Evolutionary conservation across 2,797 vertebrate species (phyloP), one percentile per base, ranked within the genome.

Genomic region (Amazona finschi): DNA sequence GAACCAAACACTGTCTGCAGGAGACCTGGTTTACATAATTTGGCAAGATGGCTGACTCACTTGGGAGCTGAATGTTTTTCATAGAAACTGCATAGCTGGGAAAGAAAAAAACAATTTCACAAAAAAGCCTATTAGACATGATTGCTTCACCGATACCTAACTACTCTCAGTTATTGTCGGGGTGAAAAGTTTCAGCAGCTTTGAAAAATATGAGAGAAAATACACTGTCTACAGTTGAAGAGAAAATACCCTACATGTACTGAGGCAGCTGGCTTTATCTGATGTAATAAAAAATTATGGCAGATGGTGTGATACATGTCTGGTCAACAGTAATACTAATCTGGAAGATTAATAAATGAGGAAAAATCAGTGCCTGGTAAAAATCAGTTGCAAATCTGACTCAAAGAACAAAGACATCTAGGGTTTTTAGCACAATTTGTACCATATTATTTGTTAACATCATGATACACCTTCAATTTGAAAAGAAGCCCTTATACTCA

Each of bases 11-110:
- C 78, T 55, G 53, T 81, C 62, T 89, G 27, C 80, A 89, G 77
- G 58, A 94, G 44, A 47, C 36, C 25, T 53, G 38, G n/a, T 93
- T 95, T 79, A 92, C 84, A 89, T 87, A 92, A 95, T 81, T 93
- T 70, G 43, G 36, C 61, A 90, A 89, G 83, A 92, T 87, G 73
- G 39, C 28, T 96, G 86, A 77, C 46, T 84, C 52, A 71, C 50
- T n/a, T 66, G 86, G 55, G 25, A 77, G 43, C 30, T 91, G 87
- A 94, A 77, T 84, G 49, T 92, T 89, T 94, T 95, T 87, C 39
- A 49, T 18, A 71, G 30, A 38, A 74, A 39, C 57, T 49, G 15
- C 10, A 7, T 50, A 81, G 9, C 44, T 77, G 21, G 9, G 38
- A 22, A n/a, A 77, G 75, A 80, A 80, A 13, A 60, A 57, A 61